Base-by-base conservation (phyloP, 2,113 vertebrate species). In the Silurus asotus region DNA sequence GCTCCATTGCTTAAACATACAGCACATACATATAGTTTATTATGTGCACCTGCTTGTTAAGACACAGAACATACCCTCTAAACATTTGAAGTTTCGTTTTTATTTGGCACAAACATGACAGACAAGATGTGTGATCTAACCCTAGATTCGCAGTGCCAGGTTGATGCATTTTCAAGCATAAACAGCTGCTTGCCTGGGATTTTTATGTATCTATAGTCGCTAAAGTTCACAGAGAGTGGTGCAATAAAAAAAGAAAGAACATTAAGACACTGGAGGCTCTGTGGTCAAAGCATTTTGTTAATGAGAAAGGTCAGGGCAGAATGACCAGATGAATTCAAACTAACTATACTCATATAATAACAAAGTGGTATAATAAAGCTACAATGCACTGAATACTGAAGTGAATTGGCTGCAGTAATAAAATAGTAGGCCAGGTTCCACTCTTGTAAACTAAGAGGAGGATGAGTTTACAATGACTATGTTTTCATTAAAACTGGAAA, bases 121-220 rank as follows among this genome's bases (percentile, higher is more conserved):
- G 67, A 48, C 82, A 69, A 48, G 17, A 58, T 83, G 80, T 82
- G 80, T 64, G 80, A 82, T 82, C 45, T 65, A 65, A 82, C 61
- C 82, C 74, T 83, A n/a, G 67, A 74, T 72, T 72, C 25, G 56
- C 59, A 19, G 25, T 74, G 51, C 51, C 82, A 83, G 9, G 13
- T 70, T 83, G 49, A 25, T 72, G 7, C 49, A 67, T 69, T 49
- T 82, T 37, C 2, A 37, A 37, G 37, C 62, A 82, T 62, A 82
- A 61, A 82, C 80, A 82, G 48, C 80, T 82, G 80, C 45, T 62
- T 51, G 61, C 80, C 15, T 6, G 20, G 61, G 45, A 83, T 37
- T 83, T 25, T 70, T 25, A 69, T 28, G 49, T 55, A 69, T 69
- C 62, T 83, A 82, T 62, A 67, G 49, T 55, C 45, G 53, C 62